Conservation (phyloP, 92 coral and sea anemone species). For the Porites evermanni region DNA sequence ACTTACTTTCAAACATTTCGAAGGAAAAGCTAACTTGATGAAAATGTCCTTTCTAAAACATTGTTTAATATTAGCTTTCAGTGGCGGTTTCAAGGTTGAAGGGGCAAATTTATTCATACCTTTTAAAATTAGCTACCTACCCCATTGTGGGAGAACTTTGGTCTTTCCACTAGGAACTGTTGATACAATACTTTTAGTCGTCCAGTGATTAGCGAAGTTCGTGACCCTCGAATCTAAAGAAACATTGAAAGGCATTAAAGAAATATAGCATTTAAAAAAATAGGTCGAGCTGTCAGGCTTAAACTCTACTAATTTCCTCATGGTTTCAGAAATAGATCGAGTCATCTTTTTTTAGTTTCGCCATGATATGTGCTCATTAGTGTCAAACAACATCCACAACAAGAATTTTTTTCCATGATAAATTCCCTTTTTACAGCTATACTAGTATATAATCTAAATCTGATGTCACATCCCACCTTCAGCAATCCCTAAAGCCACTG, state of each 20-base stretch:
- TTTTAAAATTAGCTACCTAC: neutral
- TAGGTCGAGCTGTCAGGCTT: neutral
- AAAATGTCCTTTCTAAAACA: neutral
- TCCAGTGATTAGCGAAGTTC: neutral
- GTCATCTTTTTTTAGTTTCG: neutral
- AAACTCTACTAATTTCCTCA: neutral
- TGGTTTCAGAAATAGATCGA: neutral
- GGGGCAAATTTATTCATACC: neutral
- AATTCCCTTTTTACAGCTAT: neutral
- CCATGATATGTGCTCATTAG: neutral
- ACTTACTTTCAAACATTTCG: no score
- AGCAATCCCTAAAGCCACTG: neutral
- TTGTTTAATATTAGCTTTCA: neutral
- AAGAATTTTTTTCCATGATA: neutral
- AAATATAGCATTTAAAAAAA: no score
- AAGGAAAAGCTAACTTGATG: neutral
- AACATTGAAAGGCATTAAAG: no score
- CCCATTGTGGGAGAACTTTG: constrained; percentile 22
- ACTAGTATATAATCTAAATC: no score
- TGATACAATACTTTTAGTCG: neutral
- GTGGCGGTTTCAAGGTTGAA: constrained; percentile 1
- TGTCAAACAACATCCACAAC: neutral
- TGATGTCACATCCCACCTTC: no score
- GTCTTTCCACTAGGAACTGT: neutral
- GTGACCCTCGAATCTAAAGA: constrained; percentile 1